These are phyloP conservation scores for Eublepharis macularius DNA, from an alignment of 2,113 vertebrate species.

Conservation along the genomic window DNA sequence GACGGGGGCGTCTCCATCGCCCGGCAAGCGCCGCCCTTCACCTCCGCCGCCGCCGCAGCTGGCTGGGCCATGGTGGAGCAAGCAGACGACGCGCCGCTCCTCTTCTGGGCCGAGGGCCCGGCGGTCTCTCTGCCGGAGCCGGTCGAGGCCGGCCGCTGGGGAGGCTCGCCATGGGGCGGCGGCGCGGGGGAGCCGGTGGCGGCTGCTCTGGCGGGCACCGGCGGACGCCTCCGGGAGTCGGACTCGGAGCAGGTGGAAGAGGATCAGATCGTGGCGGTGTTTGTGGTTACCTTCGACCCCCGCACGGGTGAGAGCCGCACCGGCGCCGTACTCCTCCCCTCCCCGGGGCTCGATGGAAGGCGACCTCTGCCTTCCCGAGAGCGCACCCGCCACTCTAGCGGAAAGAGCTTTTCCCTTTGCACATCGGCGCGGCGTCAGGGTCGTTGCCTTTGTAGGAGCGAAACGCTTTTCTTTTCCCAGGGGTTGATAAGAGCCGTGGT, in stretches of 20 bases:
- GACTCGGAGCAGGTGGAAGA: constrained; percentile 81
- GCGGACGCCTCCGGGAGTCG: constrained; percentile 53
- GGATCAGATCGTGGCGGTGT: constrained; percentile 93
- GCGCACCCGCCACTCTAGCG: background rate
- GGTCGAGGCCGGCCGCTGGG: constrained; percentile 52
- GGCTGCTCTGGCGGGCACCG: constrained; percentile 47
- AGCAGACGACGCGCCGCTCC: constrained; percentile 89
- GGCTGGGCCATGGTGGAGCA: constrained; percentile 84
- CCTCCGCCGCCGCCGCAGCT: constrained; percentile 11
- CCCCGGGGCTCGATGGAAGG: background rate
- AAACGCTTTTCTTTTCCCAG: rapidly evolving
- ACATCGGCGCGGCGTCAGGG: too few relatives aligned
- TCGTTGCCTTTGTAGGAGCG: background rate
- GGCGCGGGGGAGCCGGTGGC: constrained; percentile 23
- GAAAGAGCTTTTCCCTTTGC: background rate
- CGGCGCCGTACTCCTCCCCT: background rate
- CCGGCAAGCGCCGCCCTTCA: constrained; percentile 30
- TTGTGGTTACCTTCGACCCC: constrained; percentile 94
- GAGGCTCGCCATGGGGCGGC: constrained; percentile 54
- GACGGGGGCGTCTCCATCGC: background rate
- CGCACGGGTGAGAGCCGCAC: constrained; percentile 84
- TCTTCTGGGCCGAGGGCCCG: constrained; percentile 92
- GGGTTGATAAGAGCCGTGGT: background rate
- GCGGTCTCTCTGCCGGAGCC: constrained; percentile 72
- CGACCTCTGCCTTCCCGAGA: too few relatives aligned